These are phyloP conservation scores for Dione vanillae DNA, from an alignment of 2,888 invertebrate species.

Conservation along the genomic window DNA sequence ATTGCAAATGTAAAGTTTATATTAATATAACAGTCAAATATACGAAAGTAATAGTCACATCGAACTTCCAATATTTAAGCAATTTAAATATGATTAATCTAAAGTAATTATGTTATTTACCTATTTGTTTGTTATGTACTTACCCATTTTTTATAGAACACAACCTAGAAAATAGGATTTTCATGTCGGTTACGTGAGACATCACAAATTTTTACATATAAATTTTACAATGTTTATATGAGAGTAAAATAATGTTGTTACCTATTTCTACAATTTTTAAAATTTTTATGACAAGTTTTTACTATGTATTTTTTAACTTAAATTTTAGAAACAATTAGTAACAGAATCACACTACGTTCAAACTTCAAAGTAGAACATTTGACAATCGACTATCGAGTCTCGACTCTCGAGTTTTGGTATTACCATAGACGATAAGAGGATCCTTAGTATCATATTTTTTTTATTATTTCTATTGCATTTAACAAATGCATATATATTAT, in stretches of 20 bases:
- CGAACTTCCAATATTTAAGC: too few species aligned
- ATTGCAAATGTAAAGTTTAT: too few species aligned
- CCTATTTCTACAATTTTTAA: neutral
- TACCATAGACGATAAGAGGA: slow-evolving; percentile 1
- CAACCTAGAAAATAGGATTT: slow-evolving; percentile 77
- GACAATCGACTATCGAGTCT: slow-evolving; percentile 3
- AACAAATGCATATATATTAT: too few species aligned
- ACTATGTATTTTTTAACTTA: neutral
- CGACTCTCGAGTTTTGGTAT: too few species aligned
- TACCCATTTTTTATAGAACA: slow-evolving; percentile 79
- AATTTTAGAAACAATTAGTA: slow-evolving; percentile 7
- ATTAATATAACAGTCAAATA: too few species aligned
- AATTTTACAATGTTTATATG: neutral
- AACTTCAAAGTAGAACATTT: slow-evolving; percentile 5
- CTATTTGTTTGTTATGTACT: too few species aligned
- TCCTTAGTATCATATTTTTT: neutral
- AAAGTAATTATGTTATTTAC: too few species aligned
- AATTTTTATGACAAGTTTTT: neutral
- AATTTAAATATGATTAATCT: too few species aligned
- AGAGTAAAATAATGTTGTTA: neutral
- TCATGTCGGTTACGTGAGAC: slow-evolving; percentile 78
- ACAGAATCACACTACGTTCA: slow-evolving; percentile 6
- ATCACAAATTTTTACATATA: slow-evolving; percentile 51
- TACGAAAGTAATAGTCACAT: too few species aligned
- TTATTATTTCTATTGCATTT: neutral